Evolutionary conservation across 2,888 invertebrate species (phyloP).

Genomic region (Ormyrus labotus): DNA sequence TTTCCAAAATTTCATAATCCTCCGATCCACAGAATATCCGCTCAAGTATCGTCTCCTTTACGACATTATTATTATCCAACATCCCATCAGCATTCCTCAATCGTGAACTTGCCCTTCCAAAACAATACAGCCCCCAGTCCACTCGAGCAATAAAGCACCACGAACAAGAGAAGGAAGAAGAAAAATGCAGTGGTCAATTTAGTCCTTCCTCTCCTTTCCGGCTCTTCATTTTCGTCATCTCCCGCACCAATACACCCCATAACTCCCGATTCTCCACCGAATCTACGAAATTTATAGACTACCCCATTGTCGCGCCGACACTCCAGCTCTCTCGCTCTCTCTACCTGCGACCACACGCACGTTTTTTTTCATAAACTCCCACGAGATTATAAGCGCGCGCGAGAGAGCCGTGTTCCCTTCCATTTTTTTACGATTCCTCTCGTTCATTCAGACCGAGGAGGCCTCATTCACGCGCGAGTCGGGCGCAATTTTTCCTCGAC

Average conservation of each 20-base stretch:
- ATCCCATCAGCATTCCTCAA: too few relatives aligned
- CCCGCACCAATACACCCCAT: not conserved
- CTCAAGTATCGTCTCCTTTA: too few relatives aligned
- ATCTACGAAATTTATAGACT: constrained; percentile 49
- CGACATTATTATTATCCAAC: too few relatives aligned
- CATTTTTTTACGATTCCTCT: constrained; percentile 26
- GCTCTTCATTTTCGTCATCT: constrained; percentile 43
- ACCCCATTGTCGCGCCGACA: constrained; percentile 41
- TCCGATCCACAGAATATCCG: too few relatives aligned
- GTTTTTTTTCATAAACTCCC: constrained; percentile 52
- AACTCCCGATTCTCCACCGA: constrained; percentile 19
- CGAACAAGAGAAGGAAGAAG: constrained; percentile 2
- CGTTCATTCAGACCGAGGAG: constrained; percentile 18
- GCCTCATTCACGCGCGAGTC: not conserved
- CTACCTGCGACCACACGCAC: constrained; percentile 54
- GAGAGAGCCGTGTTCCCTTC: not conserved
- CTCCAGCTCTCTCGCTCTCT: not conserved
- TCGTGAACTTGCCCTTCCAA: too few relatives aligned
- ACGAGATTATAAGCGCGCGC: constrained; percentile 20
- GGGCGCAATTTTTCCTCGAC: constrained; percentile 30
- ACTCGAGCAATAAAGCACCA: too few relatives aligned
- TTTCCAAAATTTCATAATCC: too few relatives aligned
- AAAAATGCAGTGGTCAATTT: constrained; percentile 28
- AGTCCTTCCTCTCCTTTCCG: constrained; percentile 31
- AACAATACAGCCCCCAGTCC: too few relatives aligned